Base-by-base conservation (phyloP, 2,888 invertebrate species). In the Taphrorychus bicolor region DNA sequence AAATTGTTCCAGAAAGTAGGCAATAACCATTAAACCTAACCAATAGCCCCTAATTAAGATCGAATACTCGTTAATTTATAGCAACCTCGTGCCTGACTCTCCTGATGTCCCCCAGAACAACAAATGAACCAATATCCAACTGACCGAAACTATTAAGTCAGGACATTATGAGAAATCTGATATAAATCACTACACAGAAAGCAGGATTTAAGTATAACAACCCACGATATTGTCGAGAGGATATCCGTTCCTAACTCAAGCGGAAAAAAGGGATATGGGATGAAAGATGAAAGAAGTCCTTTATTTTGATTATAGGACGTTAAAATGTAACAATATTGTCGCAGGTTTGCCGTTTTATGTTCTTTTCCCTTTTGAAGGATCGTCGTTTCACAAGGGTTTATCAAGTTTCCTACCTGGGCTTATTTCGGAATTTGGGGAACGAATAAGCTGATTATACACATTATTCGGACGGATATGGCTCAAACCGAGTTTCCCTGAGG, bases 281-380 rank as follows among this genome's bases (percentile, higher is more conserved):
- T 16, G 45, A 45, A 45, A 45, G 45, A 45, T 45, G 45, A 45
- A 45, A 17, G 45, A n/a, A 45, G 45, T n/a, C 14, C 17, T 45
- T 45, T 45, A 45, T 45, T 45, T 45, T 45, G 45, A 45, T 45
- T 45, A 45, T 45, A 45, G 45, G 14, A 45, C 45, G 45, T 45
- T 45, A 45, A 45, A 45, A n/a, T 45, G 45, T 45, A 45, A 17
- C 1, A 45, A 45, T 4, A 45, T 45, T 45, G 45, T 45, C 45
- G 45, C 45, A 45, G 45, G 45, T 45, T 45, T n/a, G 45, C 14
- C 45, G 16, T 45, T 45, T 45, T 17, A 45, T 45, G 45, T 45
- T 45, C 45, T 45, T 45, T 45, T 45, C 17, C 14, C 45, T n/a
- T 45, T 45, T 45, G 45, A 45, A 17, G 9, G 45, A n/a, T 45